phyloP scores from a whole-genome alignment of 2,113 vertebrate genomes.

The Oryzias melastigma region DNA sequence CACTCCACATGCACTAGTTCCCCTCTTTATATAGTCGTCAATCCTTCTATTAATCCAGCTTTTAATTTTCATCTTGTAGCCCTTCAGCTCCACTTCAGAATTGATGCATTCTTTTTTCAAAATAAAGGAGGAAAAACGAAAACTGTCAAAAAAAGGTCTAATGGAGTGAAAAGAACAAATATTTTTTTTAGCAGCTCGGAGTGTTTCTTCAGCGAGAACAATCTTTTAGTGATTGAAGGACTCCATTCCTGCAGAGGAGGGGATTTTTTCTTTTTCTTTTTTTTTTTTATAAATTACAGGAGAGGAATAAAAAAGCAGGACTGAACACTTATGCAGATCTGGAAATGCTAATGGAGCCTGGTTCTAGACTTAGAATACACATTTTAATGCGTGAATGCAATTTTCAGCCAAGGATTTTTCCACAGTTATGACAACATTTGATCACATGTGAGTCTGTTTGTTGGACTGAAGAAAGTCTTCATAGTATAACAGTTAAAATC shows the following conservation, averaged over 20 bases:
- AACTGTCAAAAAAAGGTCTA: constrained; percentile 17
- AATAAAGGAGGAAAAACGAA: constrained; percentile 13
- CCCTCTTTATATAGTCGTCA: constrained; percentile 6
- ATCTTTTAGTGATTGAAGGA: constrained; percentile 28
- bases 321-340: background rate
- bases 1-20: background rate
- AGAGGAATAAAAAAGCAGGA: background rate
- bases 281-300: background rate
- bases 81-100: constrained; percentile 5
- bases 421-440: too few relatives aligned
- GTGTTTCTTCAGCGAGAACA: constrained; percentile 27
- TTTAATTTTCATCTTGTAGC: constrained; percentile 3
- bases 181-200: constrained; percentile 17
- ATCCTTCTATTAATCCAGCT: constrained; percentile 22
- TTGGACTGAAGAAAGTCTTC: background rate
- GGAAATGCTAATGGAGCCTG: background rate
- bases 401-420: too few relatives aligned
- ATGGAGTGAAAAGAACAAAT: constrained; percentile 17
- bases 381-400: too few relatives aligned
- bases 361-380: background rate
- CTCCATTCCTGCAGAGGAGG: constrained; percentile 9
- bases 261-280: background rate
- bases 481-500: background rate
- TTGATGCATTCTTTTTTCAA: constrained; percentile 5
- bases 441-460: background rate